A percentile compares a stretch with the other conserved stretches of the same genome.
Conservation (phyloP, 2,797 vertebrate genomes). For the Falco columbarius region DNA sequence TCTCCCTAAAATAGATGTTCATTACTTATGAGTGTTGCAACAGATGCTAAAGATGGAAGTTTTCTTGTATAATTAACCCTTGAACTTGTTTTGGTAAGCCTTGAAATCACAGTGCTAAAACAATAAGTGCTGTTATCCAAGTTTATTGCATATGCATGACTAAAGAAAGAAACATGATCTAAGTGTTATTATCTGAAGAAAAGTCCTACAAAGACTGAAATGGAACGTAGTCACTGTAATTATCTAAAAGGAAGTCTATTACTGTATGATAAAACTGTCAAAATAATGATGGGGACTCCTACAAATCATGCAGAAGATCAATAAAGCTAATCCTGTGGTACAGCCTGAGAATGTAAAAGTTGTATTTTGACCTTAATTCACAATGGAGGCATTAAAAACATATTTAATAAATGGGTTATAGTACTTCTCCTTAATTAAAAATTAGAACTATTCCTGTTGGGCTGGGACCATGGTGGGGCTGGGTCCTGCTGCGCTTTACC, state of each 20-base stretch:
- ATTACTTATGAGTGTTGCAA: background rate
- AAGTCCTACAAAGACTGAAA: conserved; percentile 61
- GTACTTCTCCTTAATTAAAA: background rate
- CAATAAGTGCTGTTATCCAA: conserved; percentile 48
- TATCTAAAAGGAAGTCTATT: conserved; percentile 69
- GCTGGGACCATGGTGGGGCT: background rate
- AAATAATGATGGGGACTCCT: conserved; percentile 65
- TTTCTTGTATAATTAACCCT: conserved; percentile 43
- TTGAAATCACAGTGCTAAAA: background rate
- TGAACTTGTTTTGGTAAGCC: background rate
- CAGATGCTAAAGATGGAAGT: background rate
- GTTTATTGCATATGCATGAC: background rate
- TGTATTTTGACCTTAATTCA: conserved; percentile 50
- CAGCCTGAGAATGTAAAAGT: conserved; percentile 53
- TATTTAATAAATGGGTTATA: conserved; percentile 3
- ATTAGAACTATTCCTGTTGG: background rate
- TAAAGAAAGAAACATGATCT: conserved; percentile 51
- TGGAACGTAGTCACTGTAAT: conserved; percentile 55
- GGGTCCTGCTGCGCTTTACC: background rate
- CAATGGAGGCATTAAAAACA: background rate
- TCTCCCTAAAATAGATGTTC: background rate
- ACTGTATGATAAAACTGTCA: conserved; percentile 73
- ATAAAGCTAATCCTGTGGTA: conserved; percentile 59
- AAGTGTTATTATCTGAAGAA: conserved; percentile 14
- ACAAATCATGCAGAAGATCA: conserved; percentile 64